A percentile compares a stretch with the other conserved stretches of the same genome.
These are phyloP conservation scores for Dinoponera quadriceps DNA, from an alignment of 1,140 invertebrate species.

Conservation along the genomic window DNA sequence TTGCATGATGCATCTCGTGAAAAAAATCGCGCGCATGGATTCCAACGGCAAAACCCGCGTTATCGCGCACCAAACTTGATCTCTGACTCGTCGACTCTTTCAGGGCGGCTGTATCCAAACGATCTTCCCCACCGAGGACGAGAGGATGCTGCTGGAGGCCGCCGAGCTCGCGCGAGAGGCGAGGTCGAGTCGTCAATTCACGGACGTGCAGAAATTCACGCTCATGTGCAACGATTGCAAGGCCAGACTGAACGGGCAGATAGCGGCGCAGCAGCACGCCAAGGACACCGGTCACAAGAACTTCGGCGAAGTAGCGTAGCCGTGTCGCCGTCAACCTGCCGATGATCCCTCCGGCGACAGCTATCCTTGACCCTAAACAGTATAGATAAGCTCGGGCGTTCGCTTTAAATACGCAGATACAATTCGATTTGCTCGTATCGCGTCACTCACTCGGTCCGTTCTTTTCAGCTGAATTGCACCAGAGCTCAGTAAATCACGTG, in stretches of 20 bases:
- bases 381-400: slow-evolving; percentile 8
- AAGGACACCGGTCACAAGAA: slow-evolving; percentile 93
- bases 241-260: slow-evolving; percentile 90
- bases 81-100: slow-evolving; percentile 35
- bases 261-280: slow-evolving; percentile 93
- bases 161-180: slow-evolving; percentile 94
- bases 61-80: too few species aligned
- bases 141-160: slow-evolving; percentile 91
- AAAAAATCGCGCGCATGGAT: too few species aligned
- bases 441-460: too few species aligned
- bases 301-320: slow-evolving; percentile 92
- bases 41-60: too few species aligned
- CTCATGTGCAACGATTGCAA: slow-evolving; percentile 94
- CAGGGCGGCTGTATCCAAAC: slow-evolving; percentile 91
- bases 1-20: background rate
- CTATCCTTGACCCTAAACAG: slow-evolving; percentile 44
- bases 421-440: background rate
- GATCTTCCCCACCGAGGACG: slow-evolving; percentile 92
- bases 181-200: slow-evolving; percentile 94
- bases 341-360: slow-evolving; percentile 25
- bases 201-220: slow-evolving; percentile 95
- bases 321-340: background rate
- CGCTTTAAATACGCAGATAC: slow-evolving; percentile 5
- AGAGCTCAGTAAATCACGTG: too few species aligned
- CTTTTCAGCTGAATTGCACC: too few species aligned